Conservation (phyloP, 2,797 vertebrate genomes). For the Cottoperca gobio region DNA sequence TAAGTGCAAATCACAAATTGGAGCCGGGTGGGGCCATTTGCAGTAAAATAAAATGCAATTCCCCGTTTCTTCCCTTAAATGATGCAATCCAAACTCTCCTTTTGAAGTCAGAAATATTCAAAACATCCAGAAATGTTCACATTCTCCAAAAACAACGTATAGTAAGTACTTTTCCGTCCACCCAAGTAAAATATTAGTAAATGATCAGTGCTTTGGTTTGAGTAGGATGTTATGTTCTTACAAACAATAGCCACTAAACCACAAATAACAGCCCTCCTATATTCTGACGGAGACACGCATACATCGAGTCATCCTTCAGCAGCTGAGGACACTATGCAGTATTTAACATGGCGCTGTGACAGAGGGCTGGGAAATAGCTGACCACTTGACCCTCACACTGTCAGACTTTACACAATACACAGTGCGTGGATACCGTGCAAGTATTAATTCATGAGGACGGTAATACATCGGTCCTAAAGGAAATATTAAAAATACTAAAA, state of each 20-base stretch:
- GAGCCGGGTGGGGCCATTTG: background rate
- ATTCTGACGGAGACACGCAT: slow-evolving; percentile 34
- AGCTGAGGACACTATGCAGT: slow-evolving; percentile 73
- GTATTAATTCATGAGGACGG: slow-evolving; percentile 8
- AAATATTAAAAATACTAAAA: background rate
- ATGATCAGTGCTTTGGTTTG: background rate
- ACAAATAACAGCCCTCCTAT: slow-evolving; percentile 4
- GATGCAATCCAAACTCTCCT: background rate
- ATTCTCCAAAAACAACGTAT: background rate
- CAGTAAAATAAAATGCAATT: no score
- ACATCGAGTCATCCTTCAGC: slow-evolving; percentile 48
- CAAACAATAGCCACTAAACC: background rate
- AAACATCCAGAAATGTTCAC: background rate
- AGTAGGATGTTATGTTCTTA: background rate
- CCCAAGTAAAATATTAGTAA: background rate
- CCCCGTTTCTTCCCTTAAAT: background rate
- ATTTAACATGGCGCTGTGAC: slow-evolving; percentile 78
- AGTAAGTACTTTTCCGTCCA: background rate
- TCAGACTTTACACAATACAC: slow-evolving; percentile 37
- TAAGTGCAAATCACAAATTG: background rate
- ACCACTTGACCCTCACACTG: slow-evolving; percentile 64
- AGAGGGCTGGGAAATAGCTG: slow-evolving; percentile 76
- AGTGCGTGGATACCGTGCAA: slow-evolving; percentile 13
- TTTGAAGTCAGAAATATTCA: background rate
- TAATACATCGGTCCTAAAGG: background rate